Evolutionary conservation across 1,140 invertebrate genomes (phyloP), one percentile per base, ranked within the genome.

Genomic region (Aphaenogaster floridana): DNA sequence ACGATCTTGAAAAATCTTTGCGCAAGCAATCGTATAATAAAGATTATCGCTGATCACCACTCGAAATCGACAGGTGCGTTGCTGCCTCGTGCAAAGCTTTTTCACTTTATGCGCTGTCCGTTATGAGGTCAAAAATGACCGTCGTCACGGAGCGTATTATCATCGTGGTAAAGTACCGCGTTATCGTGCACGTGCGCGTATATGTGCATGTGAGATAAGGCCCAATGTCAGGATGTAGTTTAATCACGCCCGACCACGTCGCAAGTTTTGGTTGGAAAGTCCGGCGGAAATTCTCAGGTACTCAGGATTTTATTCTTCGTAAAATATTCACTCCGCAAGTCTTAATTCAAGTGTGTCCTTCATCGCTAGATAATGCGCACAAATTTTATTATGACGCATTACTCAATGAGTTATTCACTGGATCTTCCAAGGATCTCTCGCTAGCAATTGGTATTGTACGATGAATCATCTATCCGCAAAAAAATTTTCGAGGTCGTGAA

Each of bases 151-250:
- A 48, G 17, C 28, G 15, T n/a, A 52, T 72, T 72, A 72, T 83
- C 72, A 11, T 64, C 7, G 59, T 54, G 28, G 28, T 59, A 63
- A 77, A 52, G 9, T n/a, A 13, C 42, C 50, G 50, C 68, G 52
- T 89, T 90, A 89, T 89, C 85, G 21, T 64, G 45, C 81, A 89
- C 80, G 86, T 90, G 80, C 36, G 71, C 86, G 39, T 54, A 42
- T 69, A 88, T 68, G 80, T 88, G 80, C 15, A 64, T 45, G 50
- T 0, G 3, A 9, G 89, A 90, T 90, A 90, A 84, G 50, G 2
- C 3, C 85, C 85, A 90, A 89, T 90, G 85, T 89, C 72, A 83
- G 89, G 36, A 87, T 87, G 85, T 72, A 66, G 57, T 17, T n/a
- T 79, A 84, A 90, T 90, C 88, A 42, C 17, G 13, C n/a, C 11